A percentile compares a stretch with the other conserved stretches of the same genome.
Conservation (phyloP, 2,113 vertebrate species). For the Ammospiza nelsoni region DNA sequence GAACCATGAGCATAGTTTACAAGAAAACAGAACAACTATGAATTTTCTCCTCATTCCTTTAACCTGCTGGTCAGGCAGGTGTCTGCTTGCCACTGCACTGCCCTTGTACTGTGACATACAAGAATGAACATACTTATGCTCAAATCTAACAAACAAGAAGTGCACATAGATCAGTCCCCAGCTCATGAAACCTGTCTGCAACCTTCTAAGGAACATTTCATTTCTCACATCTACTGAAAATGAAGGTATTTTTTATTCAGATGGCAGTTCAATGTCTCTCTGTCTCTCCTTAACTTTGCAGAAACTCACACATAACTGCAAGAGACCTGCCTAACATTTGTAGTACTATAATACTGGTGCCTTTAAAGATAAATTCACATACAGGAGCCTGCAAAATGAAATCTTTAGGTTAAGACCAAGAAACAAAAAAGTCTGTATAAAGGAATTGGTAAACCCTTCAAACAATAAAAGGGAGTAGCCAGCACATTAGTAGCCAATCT, state of each 20-base stretch:
- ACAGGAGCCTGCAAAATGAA: not conserved
- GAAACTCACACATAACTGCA: not conserved
- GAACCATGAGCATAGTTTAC: not conserved
- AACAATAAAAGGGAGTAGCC: not conserved
- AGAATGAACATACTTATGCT: conserved; percentile 26
- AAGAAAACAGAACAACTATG: not conserved
- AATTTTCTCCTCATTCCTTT: not conserved
- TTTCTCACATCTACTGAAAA: not conserved
- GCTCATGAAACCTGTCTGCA: not conserved
- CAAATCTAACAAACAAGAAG: not conserved
- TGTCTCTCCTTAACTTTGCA: not conserved
- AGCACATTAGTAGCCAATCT: not conserved
- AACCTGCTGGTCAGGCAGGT: not conserved
- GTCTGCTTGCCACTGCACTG: not conserved
- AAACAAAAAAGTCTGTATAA: not conserved
- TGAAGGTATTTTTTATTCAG: conserved; percentile 13
- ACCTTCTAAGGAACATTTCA: conserved; percentile 2
- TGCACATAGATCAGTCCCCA: not conserved
- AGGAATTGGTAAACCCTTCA: not conserved
- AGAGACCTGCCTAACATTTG: not conserved
- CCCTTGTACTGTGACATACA: not conserved
- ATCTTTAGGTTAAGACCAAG: not conserved
- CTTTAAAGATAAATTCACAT: not conserved
- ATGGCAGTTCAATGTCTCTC: not conserved
- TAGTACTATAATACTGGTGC: not conserved